Percentiles rank a stretch among this genome's conserved stretches.
These are phyloP conservation scores for Hecatera dysodea DNA, from an alignment of 2,888 invertebrate genomes.

Conservation along the genomic window DNA sequence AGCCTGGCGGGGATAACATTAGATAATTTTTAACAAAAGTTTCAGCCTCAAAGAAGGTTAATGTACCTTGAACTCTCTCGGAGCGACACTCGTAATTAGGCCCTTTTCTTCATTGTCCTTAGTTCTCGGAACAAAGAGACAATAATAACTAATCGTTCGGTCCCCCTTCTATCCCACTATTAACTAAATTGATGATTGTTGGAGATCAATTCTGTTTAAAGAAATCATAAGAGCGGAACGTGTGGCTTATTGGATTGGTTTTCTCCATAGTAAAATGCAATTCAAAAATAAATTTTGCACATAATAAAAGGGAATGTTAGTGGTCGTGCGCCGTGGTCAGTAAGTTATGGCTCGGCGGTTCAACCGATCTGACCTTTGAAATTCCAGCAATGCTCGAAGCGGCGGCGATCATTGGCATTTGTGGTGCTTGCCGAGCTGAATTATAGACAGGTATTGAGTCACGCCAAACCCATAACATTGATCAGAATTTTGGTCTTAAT, in stretches of 20 bases:
- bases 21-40: slow-evolving; percentile 58
- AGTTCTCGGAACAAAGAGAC: slow-evolving; percentile 79
- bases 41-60: slow-evolving; percentile 66
- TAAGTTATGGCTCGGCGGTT: slow-evolving; percentile 71
- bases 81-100: slow-evolving; percentile 79
- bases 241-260: neutral
- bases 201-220: slow-evolving; percentile 44
- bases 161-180: slow-evolving; percentile 73
- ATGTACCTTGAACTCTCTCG: slow-evolving; percentile 75
- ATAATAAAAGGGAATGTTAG: slow-evolving; percentile 55
- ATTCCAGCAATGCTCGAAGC: slow-evolving; percentile 78
- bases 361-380: slow-evolving; percentile 78
- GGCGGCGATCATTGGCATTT: slow-evolving; percentile 75
- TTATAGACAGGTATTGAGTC: slow-evolving; percentile 67
- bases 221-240: slow-evolving; percentile 22
- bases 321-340: slow-evolving; percentile 65
- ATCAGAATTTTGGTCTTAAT: slow-evolving; percentile 55
- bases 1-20: slow-evolving; percentile 25
- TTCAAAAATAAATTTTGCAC: slow-evolving; percentile 46
- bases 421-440: slow-evolving; percentile 65
- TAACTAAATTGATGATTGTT: slow-evolving; percentile 78
- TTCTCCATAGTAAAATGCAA: slow-evolving; percentile 28
- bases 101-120: slow-evolving; percentile 82
- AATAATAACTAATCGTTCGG: slow-evolving; percentile 79
- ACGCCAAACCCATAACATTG: slow-evolving; percentile 53